Percentiles rank a stretch among this genome's conserved stretches.
These are phyloP conservation scores for Brenthis hecate DNA, from an alignment of 2,888 invertebrate species.

Conservation along the genomic window DNA sequence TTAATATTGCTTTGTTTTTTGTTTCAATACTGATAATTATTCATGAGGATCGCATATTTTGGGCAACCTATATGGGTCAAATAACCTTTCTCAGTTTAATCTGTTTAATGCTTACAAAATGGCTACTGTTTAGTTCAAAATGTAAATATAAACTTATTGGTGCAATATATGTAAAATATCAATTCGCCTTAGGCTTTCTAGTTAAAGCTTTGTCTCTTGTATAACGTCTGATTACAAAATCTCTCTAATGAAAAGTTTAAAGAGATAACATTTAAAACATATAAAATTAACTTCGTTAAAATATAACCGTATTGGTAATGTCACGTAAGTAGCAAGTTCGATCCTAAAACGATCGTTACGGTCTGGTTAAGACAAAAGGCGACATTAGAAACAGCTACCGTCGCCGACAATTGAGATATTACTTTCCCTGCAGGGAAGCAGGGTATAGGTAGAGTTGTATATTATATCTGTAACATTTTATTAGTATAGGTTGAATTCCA, in stretches of 20 bases:
- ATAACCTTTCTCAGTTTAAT: conserved; percentile 24
- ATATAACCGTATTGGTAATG: no score
- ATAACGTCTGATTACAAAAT: conserved; percentile 24
- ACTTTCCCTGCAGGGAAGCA: no score
- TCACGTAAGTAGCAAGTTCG: no score
- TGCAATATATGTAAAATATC: conserved; percentile 17
- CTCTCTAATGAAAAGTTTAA: neutral
- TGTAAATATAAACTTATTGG: conserved; percentile 28
- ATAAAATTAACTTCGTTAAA: no score
- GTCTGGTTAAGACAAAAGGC: no score
- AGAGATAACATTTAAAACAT: no score
- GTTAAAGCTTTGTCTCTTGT: neutral
- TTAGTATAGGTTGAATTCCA: conserved; percentile 5
- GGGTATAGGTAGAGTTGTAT: no score
- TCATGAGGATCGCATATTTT: conserved; percentile 5
- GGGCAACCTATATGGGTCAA: neutral
- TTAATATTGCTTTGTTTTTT: neutral
- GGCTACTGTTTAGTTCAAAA: conserved; percentile 21
- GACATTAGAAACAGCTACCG: no score
- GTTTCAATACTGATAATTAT: neutral
- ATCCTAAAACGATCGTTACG: no score
- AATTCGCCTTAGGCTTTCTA: conserved; percentile 18
- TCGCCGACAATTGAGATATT: no score
- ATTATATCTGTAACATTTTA: conserved; percentile 2
- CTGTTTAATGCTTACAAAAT: conserved; percentile 22